Evolutionary conservation across 2,113 vertebrate genomes (phyloP).

Genomic region (Elephantulus edwardii): DNA sequence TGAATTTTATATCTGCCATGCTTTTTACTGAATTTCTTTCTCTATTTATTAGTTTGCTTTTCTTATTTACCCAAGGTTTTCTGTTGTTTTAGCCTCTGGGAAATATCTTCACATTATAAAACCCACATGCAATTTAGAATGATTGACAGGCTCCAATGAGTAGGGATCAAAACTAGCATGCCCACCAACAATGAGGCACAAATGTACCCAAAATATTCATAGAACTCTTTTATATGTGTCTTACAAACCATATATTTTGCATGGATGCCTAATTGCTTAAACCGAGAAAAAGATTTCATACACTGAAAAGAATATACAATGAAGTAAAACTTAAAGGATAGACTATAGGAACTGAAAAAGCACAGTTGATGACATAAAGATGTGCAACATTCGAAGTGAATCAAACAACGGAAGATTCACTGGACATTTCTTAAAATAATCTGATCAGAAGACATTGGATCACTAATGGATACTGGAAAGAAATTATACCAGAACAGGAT

Average conservation of each 20-base stretch:
- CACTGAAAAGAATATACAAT: neutral
- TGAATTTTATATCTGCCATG: neutral
- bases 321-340: slow-evolving; percentile 7
- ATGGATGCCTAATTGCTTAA: slow-evolving; percentile 30
- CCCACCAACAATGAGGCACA: neutral
- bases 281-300: neutral
- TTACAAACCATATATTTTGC: neutral
- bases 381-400: neutral
- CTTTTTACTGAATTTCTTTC: neutral
- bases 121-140: slow-evolving; percentile 48
- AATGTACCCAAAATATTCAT: neutral
- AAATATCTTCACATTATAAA: slow-evolving; percentile 61
- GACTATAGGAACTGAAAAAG: neutral
- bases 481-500: slow-evolving; percentile 24
- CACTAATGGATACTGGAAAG: slow-evolving; percentile 12
- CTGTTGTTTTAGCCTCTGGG: slow-evolving; percentile 34
- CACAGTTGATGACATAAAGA: neutral
- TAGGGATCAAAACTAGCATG: neutral
- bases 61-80: slow-evolving; percentile 18
- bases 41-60: slow-evolving; percentile 59
- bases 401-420: slow-evolving; percentile 28
- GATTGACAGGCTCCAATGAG: slow-evolving; percentile 28
- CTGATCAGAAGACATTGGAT: slow-evolving; percentile 25
- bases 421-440: slow-evolving; percentile 20
- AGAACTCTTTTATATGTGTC: neutral